Percentiles rank a stretch among this genome's conserved stretches.
Conservation (phyloP, 2,888 invertebrate genomes). For the Coelopa pilipes region DNA sequence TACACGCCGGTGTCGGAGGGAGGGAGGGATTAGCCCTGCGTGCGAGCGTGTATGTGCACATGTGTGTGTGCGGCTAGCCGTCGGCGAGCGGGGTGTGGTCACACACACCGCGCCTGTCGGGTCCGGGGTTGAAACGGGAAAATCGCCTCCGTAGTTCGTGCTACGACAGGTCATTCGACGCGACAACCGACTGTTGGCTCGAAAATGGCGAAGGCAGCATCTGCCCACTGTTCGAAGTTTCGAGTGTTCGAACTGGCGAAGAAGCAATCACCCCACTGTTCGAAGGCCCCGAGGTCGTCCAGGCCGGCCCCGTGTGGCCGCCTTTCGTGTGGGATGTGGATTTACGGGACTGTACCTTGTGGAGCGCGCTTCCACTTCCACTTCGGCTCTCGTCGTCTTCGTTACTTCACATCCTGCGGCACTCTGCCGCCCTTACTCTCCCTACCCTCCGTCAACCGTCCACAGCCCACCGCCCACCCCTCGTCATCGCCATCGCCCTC, state of each 20-base stretch:
- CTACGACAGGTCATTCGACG: too few species aligned
- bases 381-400: too few species aligned
- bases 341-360: too few species aligned
- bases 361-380: too few species aligned
- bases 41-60: background rate
- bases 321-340: too few species aligned
- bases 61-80: background rate
- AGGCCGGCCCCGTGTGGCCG: too few species aligned
- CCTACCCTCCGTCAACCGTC: too few species aligned
- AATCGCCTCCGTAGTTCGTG: background rate
- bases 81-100: constrained; percentile 13
- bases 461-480: background rate
- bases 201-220: constrained; percentile 8
- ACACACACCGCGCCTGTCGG: background rate
- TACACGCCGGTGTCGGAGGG: constrained; percentile 7
- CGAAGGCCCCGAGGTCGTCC: too few species aligned
- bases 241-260: too few species aligned
- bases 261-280: background rate
- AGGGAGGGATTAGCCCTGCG: background rate
- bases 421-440: too few species aligned
- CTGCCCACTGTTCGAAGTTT: background rate
- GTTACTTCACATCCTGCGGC: background rate
- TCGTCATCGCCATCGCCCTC: background rate
- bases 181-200: too few species aligned
- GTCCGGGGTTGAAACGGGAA: background rate